Percentiles rank a stretch among this genome's conserved stretches.
Conservation (phyloP, 2,113 vertebrate genomes). For the Sander vitreus region DNA sequence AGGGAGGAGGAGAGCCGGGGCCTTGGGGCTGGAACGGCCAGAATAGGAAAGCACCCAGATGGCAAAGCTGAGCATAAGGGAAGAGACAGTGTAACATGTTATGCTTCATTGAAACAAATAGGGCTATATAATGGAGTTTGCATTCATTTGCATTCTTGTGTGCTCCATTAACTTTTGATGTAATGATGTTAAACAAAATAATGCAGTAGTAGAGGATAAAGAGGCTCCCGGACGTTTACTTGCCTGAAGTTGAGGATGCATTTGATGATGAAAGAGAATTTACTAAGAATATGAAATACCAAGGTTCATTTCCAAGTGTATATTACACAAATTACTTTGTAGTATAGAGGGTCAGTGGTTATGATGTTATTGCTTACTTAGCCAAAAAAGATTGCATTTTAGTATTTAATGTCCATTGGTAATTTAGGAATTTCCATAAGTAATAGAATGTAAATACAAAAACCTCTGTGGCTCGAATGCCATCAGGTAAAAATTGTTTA, state of each 20-base stretch:
- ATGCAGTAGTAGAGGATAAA: neutral
- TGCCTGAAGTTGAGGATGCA: neutral
- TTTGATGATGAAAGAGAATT: neutral
- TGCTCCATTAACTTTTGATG: neutral
- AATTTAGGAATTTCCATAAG: neutral
- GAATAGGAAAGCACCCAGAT: conserved; percentile 59
- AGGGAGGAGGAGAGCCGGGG: neutral
- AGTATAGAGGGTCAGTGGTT: no score
- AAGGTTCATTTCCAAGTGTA: neutral
- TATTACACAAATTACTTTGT: no score
- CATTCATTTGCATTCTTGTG: conserved; percentile 1
- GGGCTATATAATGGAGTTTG: neutral
- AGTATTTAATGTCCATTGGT: neutral
- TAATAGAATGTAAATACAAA: neutral
- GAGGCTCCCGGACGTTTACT: neutral
- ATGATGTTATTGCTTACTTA: no score
- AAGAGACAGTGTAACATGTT: conserved; percentile 23
- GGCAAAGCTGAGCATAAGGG: conserved; percentile 38
- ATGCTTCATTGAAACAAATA: conserved; percentile 27
- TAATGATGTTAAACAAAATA: conserved; percentile 1
- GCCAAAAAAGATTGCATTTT: no score
- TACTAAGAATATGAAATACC: neutral
- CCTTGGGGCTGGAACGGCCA: conserved; percentile 43
- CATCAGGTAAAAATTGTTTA: no score
- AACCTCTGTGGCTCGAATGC: neutral